Conservation (phyloP, 2,888 invertebrate genomes). For the Orthosia gracilis region DNA sequence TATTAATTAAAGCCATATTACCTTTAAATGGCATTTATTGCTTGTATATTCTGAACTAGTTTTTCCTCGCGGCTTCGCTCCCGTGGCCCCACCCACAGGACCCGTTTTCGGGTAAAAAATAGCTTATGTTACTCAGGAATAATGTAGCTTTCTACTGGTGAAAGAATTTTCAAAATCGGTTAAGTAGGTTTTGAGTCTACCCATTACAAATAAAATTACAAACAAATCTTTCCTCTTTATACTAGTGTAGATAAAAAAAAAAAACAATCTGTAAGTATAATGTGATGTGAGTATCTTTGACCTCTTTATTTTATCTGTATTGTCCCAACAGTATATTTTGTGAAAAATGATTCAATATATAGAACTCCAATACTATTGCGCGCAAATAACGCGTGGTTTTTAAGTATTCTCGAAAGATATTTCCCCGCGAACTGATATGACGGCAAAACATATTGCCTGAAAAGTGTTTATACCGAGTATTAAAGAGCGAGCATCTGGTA, state of each 20-base stretch:
- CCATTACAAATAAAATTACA: too few species aligned
- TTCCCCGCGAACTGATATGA: not conserved
- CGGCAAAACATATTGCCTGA: not conserved
- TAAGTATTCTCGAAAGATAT: not conserved
- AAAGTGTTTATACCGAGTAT: not conserved
- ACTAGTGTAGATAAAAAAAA: too few species aligned
- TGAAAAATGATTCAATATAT: not conserved
- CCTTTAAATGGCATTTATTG: not conserved
- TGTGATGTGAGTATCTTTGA: too few species aligned
- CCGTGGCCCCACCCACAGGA: too few species aligned
- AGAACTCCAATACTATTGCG: not conserved
- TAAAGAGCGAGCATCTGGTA: not conserved
- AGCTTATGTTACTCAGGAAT: too few species aligned
- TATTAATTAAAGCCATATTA: too few species aligned
- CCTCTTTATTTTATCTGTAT: not conserved
- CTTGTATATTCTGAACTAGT: not conserved
- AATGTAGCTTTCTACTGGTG: too few species aligned
- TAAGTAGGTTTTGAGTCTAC: too few species aligned
- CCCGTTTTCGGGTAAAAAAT: too few species aligned
- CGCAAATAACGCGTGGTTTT: not conserved
- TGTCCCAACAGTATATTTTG: not conserved
- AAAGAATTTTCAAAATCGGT: too few species aligned
- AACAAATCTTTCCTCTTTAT: too few species aligned
- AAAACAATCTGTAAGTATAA: too few species aligned
- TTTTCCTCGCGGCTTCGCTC: not conserved